Evolutionary conservation across 2,888 invertebrate genomes (phyloP), one percentile per base, ranked within the genome.

Genomic region (Uropetala carovei): DNA sequence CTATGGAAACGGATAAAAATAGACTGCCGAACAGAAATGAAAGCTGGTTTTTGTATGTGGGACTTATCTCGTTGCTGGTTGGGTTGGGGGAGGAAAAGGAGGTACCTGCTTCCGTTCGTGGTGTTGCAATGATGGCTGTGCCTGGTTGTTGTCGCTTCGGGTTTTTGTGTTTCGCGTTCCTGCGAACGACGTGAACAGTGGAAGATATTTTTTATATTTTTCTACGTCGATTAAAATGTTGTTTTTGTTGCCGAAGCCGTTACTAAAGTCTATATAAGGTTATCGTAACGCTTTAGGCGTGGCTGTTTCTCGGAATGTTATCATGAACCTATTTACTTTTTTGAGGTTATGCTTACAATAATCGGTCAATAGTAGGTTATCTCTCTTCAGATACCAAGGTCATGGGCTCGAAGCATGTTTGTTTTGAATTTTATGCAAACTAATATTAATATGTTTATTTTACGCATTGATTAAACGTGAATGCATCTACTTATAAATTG

Each of bases 281-380:
- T 1, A 13, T 27, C 22, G 22, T 75, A 22, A 22, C 75, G 75
- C 75, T 75, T 75, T 75, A 9, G 22, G 22, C 13, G 75, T 27
- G 2, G 11, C 75, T 75, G 11, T 27, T 75, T 75, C 22, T 75
- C 27, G 75, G 75, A 75, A 75, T 27, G 22, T 27, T 75, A 75
- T 75, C 75, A 75, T 22, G 22, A 75, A 75, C 75, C 75, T 27
- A 75, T 75, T 75, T 75, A 43, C 75, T 22, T 75, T 22, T 75
- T 27, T 75, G 22, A 75, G 75, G 9, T 13, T 75, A 27, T 43
- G 43, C 43, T 43, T 3, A 43, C 3, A 43, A 43, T 43, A 43
- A 43, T 43, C 43, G 43, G 1, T 43, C 5, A 5, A 43, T 43
- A 5, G 1, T 3, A 3, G 43, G 5, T 43, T 43, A 5, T 43